These are phyloP conservation scores for Grapholita molesta DNA, from an alignment of 1,140 invertebrate species.

Conservation along the genomic window DNA sequence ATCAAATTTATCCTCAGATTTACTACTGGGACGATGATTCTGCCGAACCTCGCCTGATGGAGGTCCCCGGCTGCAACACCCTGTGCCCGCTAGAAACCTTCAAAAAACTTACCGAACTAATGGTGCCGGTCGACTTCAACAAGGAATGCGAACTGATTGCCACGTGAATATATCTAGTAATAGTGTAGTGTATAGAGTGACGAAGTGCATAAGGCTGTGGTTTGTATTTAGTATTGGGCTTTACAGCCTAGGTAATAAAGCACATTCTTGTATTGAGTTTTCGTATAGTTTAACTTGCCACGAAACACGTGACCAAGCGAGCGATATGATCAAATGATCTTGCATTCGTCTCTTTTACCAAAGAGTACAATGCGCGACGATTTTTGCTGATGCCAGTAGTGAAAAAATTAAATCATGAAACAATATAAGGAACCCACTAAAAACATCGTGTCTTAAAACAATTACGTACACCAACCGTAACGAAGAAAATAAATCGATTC, in stretches of 20 bases:
- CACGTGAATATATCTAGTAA: constrained; percentile 16
- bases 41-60: constrained; percentile 65
- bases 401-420: no score
- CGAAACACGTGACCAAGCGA: no score
- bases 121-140: constrained; percentile 62
- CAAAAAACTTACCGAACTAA: constrained; percentile 62
- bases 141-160: constrained; percentile 59
- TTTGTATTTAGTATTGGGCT: constrained; percentile 30
- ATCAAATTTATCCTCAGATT: constrained; percentile 49
- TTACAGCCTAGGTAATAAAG: constrained; percentile 27
- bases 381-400: no score
- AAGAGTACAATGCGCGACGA: no score
- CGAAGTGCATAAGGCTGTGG: constrained; percentile 34
- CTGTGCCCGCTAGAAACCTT: constrained; percentile 70
- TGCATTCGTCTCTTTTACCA: no score
- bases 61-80: constrained; percentile 66
- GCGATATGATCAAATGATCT: no score
- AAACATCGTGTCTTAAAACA: no score
- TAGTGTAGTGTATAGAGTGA: constrained; percentile 7
- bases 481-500: no score
- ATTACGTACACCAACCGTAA: no score
- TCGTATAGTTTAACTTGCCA: constrained; percentile 16
- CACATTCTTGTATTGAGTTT: constrained; percentile 21
- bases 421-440: no score
- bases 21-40: constrained; percentile 74